Percentiles rank a stretch among this genome's conserved stretches.
These are phyloP conservation scores for Rhinopomastus cyanomelas DNA, from an alignment of 2,113 vertebrate species.

Conservation along the genomic window DNA sequence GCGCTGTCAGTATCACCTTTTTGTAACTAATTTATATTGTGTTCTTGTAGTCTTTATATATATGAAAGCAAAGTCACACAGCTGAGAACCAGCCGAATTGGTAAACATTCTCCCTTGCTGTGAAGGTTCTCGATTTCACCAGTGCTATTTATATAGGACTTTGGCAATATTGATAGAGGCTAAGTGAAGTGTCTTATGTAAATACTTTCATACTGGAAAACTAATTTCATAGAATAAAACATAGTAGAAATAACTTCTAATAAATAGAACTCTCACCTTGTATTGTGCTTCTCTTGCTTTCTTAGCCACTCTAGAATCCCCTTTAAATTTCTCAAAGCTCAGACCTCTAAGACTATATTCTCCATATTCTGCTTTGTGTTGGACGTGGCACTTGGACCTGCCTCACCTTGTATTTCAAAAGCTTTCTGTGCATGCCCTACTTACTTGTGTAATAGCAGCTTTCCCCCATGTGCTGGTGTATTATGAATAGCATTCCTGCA, in stretches of 20 bases:
- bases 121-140: constrained; percentile 49
- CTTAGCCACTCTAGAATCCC: not conserved
- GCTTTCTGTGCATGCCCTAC: not conserved
- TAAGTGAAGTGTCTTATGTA: constrained; percentile 61
- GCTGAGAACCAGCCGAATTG: constrained; percentile 23
- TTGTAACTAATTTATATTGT: constrained; percentile 72
- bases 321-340: not conserved
- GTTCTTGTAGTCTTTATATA: constrained; percentile 68
- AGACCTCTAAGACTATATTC: not conserved
- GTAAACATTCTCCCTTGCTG: constrained; percentile 47
- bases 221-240: constrained; percentile 60
- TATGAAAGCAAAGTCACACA: constrained; percentile 16
- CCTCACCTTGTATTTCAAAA: not conserved
- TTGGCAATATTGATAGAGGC: constrained; percentile 36
- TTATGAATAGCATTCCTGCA: not conserved
- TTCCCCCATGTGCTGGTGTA: not conserved
- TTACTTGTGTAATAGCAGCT: not conserved
- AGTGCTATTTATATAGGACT: constrained; percentile 54
- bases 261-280: constrained; percentile 46
- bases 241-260: constrained; percentile 51
- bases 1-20: constrained; percentile 65
- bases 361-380: not conserved
- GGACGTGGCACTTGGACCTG: not conserved
- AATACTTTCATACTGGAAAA: constrained; percentile 70
- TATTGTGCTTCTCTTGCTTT: not conserved